A percentile compares a stretch with the other conserved stretches of the same genome.
These are phyloP conservation scores for Podabrus alpinus DNA, from an alignment of 2,888 invertebrate species.

Conservation along the genomic window DNA sequence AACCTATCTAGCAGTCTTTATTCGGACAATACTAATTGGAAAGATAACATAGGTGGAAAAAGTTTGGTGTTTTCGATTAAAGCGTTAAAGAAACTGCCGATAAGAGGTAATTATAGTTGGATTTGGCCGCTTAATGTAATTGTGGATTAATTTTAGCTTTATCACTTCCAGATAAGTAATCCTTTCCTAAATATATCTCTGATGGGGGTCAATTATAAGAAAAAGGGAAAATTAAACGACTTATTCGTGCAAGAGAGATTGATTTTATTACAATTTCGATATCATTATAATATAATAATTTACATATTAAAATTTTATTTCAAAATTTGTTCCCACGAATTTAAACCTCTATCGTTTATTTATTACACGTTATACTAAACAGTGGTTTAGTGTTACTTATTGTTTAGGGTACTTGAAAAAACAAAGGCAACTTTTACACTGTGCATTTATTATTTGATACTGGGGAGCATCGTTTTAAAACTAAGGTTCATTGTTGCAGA, in stretches of 20 bases:
- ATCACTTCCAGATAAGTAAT: constrained; percentile 16
- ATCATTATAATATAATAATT: background rate
- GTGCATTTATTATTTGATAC: constrained; percentile 49
- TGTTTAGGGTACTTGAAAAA: constrained; percentile 54
- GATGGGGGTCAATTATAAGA: constrained; percentile 28
- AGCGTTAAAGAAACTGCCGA: constrained; percentile 22
- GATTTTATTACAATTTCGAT: background rate
- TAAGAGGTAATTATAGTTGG: constrained; percentile 29
- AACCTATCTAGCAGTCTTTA: background rate
- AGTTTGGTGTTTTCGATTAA: constrained; percentile 12
- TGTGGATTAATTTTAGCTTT: constrained; percentile 30
- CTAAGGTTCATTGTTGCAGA: constrained; percentile 23
- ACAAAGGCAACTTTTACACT: constrained; percentile 56
- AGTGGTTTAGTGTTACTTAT: constrained; percentile 56
- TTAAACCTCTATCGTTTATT: constrained; percentile 44
- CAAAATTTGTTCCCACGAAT: constrained; percentile 47
- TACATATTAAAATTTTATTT: constrained; percentile 3
- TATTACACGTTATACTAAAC: constrained; percentile 50
- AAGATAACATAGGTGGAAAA: constrained; percentile 23
- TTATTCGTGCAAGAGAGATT: background rate
- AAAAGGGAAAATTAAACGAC: constrained; percentile 32
- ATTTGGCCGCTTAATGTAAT: constrained; percentile 23
- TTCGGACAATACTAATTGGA: constrained; percentile 1
- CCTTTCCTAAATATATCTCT: constrained; percentile 6
- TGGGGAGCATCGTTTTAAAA: constrained; percentile 25